Base-by-base conservation (phyloP, 2,113 vertebrate genomes). In the Eptesicus fuscus region DNA sequence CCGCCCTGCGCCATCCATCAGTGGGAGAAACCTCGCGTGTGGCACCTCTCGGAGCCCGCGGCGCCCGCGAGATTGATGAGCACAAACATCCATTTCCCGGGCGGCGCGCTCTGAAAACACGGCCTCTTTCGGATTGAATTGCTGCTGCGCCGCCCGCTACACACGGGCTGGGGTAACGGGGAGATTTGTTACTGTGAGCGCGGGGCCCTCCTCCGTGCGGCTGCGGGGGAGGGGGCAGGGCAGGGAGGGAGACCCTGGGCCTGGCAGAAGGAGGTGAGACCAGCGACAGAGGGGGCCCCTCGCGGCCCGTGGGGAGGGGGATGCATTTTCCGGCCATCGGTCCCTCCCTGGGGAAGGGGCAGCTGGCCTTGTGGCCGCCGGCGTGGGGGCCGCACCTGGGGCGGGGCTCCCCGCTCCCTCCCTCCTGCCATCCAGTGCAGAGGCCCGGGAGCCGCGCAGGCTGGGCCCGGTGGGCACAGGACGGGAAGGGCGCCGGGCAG, bases 61-160 rank as follows among this genome's bases (percentile, higher is more conserved):
- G 96, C 96, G 94, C 92, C 83, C 80, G 63, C 74, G 37, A 88
- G 94, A 97, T 32, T 82, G 97, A 98, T 97, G 76, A 47, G 82
- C 96, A 91, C 98, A 94, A 97, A 93, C 85, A 97, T 90, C 97
- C 79, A 86, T 95, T 95, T 87, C 77, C 94, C 32, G 88, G 97
- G 96, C 97, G 25, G 93, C 22, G 22, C 37, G 37, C 92, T 96
- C 74, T 0, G 14, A 94, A 94, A 96, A 93, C 97, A 93, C 18
- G 25, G 37, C 70, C 96, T 96, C 90, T 79, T 82, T 47, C 97
- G 90, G 95, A 40, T 74, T 88, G 96, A 96, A 94, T 90, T 93
- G 92, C 98, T 95, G 9, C 96, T 11, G 47, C n/a, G 90, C 0
- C 18, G 42, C 94, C 7, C 7, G 83, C 82, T 93, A 70, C 96